A percentile compares a stretch with the other conserved stretches of the same genome.
phyloP scores from a whole-genome alignment of 2,113 vertebrate genomes.

The Poeciliopsis prolifica region DNA sequence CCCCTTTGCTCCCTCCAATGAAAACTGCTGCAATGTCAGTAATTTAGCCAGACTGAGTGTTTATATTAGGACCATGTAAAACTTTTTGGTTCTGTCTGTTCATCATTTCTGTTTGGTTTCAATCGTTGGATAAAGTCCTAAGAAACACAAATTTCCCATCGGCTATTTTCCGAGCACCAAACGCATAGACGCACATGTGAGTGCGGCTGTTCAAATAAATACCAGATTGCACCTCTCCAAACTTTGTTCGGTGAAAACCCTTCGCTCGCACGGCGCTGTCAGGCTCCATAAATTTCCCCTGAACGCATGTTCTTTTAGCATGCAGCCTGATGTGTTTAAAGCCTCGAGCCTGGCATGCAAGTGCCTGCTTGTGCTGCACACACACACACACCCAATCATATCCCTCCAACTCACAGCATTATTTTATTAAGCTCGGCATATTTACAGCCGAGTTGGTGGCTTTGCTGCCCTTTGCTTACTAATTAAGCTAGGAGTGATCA shows the following conservation, averaged over 20 bases:
- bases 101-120: conserved; percentile 43
- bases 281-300: conserved; percentile 55
- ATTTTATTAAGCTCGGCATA: conserved; percentile 55
- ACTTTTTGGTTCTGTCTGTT: conserved; percentile 10
- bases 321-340: conserved; percentile 55
- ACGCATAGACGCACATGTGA: conserved; percentile 27
- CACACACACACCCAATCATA: background rate
- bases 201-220: conserved; percentile 48
- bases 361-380: conserved; percentile 20
- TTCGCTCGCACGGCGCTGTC: conserved; percentile 43
- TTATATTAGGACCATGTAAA: background rate
- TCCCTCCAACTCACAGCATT: background rate
- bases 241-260: conserved; percentile 52
- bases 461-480: conserved; percentile 52
- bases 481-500: conserved; percentile 50
- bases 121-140: conserved; percentile 15
- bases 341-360: conserved; percentile 44
- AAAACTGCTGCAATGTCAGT: background rate
- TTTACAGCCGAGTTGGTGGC: conserved; percentile 66
- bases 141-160: conserved; percentile 42
- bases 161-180: conserved; percentile 30
- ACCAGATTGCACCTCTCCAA: conserved; percentile 64
- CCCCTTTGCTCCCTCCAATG: background rate
- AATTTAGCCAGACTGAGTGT: background rate
- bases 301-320: conserved; percentile 55